These are phyloP conservation scores for Bovichtus diacanthus DNA, from an alignment of 2,797 vertebrate species.

Conservation along the genomic window DNA sequence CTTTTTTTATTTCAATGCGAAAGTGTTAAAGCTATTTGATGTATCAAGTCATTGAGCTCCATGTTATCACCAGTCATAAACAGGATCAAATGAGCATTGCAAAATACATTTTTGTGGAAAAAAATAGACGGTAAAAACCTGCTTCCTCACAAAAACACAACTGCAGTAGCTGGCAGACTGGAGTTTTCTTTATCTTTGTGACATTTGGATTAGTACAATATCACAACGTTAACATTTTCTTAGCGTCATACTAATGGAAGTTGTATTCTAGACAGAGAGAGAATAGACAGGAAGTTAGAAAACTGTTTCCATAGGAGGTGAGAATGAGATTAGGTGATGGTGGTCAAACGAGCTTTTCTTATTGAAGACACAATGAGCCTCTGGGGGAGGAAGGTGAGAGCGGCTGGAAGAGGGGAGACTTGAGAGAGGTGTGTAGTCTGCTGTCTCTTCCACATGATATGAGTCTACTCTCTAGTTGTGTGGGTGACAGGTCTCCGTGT, in stretches of 20 bases:
- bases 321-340: constrained; percentile 11
- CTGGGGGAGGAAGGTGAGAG: constrained; percentile 19
- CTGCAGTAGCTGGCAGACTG: too few relatives aligned
- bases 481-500: constrained; percentile 38
- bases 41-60: too few relatives aligned
- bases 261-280: too few relatives aligned
- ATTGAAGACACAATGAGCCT: constrained; percentile 26
- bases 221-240: too few relatives aligned
- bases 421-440: constrained; percentile 13
- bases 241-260: too few relatives aligned
- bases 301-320: neutral
- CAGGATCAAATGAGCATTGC: too few relatives aligned
- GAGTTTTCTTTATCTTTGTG: neutral
- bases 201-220: neutral
- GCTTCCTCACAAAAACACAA: too few relatives aligned
- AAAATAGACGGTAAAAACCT: too few relatives aligned
- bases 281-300: neutral
- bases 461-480: constrained; percentile 11
- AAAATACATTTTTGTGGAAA: too few relatives aligned
- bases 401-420: constrained; percentile 13
- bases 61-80: too few relatives aligned
- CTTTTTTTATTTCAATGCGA: too few relatives aligned
- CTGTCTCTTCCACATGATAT: constrained; percentile 4
- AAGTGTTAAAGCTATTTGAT: too few relatives aligned
- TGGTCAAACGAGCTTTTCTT: constrained; percentile 10